A percentile compares a stretch with the other conserved stretches of the same genome.
Conservation (phyloP, 2,888 invertebrate genomes). For the Oxytorus armatus region DNA sequence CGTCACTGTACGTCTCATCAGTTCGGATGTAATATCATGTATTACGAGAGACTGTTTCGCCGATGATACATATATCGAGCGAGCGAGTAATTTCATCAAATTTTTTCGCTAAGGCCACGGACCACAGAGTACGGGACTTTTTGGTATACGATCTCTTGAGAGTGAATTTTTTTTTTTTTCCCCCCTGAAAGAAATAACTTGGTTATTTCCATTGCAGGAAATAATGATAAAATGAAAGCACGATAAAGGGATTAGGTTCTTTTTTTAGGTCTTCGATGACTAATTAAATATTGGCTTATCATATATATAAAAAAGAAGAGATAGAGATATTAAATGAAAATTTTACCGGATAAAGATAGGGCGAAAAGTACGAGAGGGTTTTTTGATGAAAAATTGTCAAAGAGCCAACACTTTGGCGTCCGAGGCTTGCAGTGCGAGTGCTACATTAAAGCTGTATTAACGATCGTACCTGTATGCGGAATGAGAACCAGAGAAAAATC, state of each 20-base stretch:
- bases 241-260: neutral
- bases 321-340: neutral
- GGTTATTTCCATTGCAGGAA: neutral
- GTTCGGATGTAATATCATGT: constrained; percentile 33
- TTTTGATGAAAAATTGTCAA: constrained; percentile 77
- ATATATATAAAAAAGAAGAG: neutral
- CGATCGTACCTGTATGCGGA: neutral
- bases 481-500: neutral
- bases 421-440: constrained; percentile 64
- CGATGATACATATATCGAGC: constrained; percentile 9
- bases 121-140: neutral
- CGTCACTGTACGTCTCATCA: constrained; percentile 60
- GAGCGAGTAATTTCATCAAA: constrained; percentile 58
- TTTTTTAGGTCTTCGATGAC: neutral
- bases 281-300: neutral
- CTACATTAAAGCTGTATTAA: constrained; percentile 79
- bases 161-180: constrained; percentile 47
- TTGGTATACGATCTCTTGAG: constrained; percentile 25
- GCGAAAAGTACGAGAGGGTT: constrained; percentile 74
- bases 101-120: constrained; percentile 15
- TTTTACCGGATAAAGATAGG: constrained; percentile 68
- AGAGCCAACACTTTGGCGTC: constrained; percentile 47
- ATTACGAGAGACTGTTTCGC: constrained; percentile 14
- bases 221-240: neutral
- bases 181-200: constrained; percentile 32